Conservation (phyloP, 2,113 vertebrate species). For the Carassius auratus region DNA sequence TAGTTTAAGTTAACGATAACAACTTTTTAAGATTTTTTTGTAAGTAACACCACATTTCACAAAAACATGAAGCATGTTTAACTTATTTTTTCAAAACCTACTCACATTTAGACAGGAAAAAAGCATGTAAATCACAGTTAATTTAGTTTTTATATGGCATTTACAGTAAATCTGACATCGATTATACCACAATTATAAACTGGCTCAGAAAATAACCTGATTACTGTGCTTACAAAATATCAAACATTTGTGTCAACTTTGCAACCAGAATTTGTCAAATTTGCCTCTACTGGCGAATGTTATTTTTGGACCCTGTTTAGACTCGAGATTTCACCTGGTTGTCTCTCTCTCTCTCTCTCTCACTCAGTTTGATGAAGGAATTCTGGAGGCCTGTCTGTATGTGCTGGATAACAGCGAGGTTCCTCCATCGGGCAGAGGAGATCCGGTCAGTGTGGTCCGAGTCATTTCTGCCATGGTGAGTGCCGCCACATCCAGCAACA, state of each 20-base stretch:
- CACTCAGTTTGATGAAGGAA: conserved; percentile 82
- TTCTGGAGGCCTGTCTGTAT: conserved; percentile 85
- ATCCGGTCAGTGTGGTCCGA: conserved; percentile 84
- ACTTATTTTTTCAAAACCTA: background rate
- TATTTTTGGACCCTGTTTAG: background rate
- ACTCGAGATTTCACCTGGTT: background rate
- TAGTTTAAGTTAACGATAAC: too few species aligned
- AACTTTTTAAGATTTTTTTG: too few species aligned
- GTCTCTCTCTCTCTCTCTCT: background rate
- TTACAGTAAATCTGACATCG: background rate
- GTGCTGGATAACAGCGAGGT: conserved; percentile 85
- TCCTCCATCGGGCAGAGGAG: conserved; percentile 77
- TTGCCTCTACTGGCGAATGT: too few species aligned
- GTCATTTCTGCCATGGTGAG: conserved; percentile 88
- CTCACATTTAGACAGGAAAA: background rate
- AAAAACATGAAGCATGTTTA: too few species aligned
- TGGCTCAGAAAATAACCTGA: background rate
- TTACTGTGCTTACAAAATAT: background rate
- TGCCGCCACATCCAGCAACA: background rate
- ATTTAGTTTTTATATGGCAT: background rate
- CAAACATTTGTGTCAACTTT: background rate
- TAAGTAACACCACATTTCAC: too few species aligned
- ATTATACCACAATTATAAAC: background rate
- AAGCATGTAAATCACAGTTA: background rate
- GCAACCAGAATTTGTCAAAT: background rate